Conservation (phyloP, 2,888 invertebrate species). For the Eristalinus aeneus region DNA sequence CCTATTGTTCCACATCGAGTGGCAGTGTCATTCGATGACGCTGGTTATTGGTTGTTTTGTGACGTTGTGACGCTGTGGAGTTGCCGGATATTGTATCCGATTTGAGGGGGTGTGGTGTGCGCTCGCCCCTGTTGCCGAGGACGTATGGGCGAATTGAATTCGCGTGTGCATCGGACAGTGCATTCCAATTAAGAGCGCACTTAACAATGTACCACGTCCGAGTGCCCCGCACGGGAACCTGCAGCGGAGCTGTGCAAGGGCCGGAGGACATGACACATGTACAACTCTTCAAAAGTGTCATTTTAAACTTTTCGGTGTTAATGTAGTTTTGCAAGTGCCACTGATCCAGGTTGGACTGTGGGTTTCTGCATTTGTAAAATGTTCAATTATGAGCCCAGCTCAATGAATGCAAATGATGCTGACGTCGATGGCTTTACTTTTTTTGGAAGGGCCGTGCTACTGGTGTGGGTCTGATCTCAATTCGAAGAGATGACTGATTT, state of each 20-base stretch:
- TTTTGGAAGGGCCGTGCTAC: neutral
- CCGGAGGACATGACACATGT: conserved; percentile 61
- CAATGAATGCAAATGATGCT: conserved; percentile 27
- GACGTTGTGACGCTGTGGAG: conserved; percentile 1
- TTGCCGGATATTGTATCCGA: conserved; percentile 66
- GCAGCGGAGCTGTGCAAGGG: conserved; percentile 14
- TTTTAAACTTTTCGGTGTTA: conserved; percentile 61
- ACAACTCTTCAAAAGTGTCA: conserved; percentile 68
- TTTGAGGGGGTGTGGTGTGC: neutral
- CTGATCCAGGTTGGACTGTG: neutral
- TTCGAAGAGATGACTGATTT: conserved; percentile 6
- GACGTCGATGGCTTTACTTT: neutral
- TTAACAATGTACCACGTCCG: conserved; percentile 64
- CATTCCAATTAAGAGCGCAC: conserved; percentile 69
- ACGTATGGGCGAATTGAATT: conserved; percentile 46
- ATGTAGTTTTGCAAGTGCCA: conserved; percentile 33
- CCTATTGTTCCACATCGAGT: conserved; percentile 57
- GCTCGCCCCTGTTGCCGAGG: neutral
- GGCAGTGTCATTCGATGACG: conserved; percentile 46
- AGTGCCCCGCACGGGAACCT: conserved; percentile 30
- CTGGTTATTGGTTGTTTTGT: conserved; percentile 57
- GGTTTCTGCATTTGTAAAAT: conserved; percentile 23
- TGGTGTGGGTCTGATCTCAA: neutral
- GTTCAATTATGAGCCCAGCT: conserved; percentile 25
- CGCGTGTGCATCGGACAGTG: conserved; percentile 68